Conservation (phyloP, 1,140 invertebrate genomes). For the Listronotus oregonensis region DNA sequence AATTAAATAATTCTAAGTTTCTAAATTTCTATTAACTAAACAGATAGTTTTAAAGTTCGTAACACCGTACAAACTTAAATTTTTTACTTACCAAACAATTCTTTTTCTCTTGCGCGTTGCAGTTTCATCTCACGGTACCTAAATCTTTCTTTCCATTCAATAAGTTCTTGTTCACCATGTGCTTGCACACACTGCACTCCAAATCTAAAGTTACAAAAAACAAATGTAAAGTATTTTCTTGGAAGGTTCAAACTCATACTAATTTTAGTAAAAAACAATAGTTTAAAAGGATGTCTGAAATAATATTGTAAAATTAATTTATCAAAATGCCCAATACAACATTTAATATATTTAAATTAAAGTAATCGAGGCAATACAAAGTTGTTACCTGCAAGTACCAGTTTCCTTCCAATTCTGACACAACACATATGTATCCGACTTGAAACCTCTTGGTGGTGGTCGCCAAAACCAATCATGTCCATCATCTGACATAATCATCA, state of each 20-base stretch:
- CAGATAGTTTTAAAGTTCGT: no score
- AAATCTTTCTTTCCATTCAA: conserved; percentile 77
- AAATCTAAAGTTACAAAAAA: conserved; percentile 59
- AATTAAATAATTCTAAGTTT: no score
- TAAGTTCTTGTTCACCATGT: conserved; percentile 72
- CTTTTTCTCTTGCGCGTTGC: conserved; percentile 69
- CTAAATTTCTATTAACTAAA: no score
- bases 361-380: no score
- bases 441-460: conserved; percentile 69
- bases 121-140: conserved; percentile 68
- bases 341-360: no score
- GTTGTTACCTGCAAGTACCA: neutral
- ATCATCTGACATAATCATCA: conserved; percentile 73
- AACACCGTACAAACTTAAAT: no score
- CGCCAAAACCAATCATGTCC: conserved; percentile 73
- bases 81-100: conserved; percentile 65
- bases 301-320: no score
- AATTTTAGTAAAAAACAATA: no score
- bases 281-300: no score
- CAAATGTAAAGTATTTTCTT: neutral
- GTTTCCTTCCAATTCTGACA: conserved; percentile 63
- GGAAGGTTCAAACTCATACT: no score
- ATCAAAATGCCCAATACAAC: no score
- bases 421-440: conserved; percentile 61
- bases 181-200: conserved; percentile 77